Evolutionary conservation across 2,113 vertebrate species (phyloP).

Genomic region (Micromys minutus): DNA sequence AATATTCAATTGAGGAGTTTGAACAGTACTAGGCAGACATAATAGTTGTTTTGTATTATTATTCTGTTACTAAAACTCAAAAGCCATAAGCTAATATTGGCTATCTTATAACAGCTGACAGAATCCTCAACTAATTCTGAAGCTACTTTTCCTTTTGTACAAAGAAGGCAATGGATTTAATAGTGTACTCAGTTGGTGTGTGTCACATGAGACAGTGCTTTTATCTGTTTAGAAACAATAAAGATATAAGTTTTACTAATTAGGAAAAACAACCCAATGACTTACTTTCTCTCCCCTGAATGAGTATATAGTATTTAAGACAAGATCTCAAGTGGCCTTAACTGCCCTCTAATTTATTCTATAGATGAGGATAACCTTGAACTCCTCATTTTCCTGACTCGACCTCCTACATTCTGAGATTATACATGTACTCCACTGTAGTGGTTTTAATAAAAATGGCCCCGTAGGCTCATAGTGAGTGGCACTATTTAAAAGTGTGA

Average conservation of each 20-base stretch:
- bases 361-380: not conserved
- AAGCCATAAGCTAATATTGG: not conserved
- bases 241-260: slow-evolving; percentile 1
- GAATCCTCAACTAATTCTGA: not conserved
- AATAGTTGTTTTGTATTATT: not conserved
- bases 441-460: not conserved
- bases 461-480: too few relatives aligned
- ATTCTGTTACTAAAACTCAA: not conserved
- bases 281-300: not conserved
- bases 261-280: not conserved
- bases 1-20: not conserved
- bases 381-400: not conserved
- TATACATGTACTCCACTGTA: not conserved
- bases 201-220: not conserved
- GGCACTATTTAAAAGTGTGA: not conserved
- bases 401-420: not conserved
- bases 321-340: not conserved
- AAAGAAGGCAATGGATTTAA: not conserved
- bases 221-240: not conserved
- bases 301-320: not conserved
- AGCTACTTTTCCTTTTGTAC: not conserved
- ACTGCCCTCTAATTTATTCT: not conserved
- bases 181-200: not conserved
- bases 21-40: not conserved
- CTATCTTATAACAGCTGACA: not conserved